phyloP scores from a whole-genome alignment of 2,113 vertebrate genomes.

The Phodopus roborovskii region DNA sequence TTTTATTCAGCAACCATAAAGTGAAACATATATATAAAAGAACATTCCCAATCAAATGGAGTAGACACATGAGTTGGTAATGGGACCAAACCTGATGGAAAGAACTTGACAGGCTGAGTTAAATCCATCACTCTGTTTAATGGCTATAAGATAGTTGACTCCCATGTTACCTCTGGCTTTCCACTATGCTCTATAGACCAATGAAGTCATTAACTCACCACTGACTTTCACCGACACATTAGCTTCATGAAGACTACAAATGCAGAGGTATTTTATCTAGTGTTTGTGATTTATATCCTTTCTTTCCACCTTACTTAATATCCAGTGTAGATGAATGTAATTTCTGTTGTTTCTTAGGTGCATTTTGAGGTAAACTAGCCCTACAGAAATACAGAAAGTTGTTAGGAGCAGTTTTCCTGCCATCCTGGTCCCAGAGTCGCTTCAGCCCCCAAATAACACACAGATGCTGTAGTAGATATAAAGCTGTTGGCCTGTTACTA shows the following conservation, averaged over 20 bases:
- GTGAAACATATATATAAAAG: too few relatives aligned
- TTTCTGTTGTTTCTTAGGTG: neutral
- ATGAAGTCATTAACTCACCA: neutral
- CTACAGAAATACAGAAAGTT: neutral
- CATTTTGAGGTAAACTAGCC: neutral
- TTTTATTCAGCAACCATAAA: too few relatives aligned
- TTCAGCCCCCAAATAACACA: too few relatives aligned
- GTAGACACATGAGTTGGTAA: neutral
- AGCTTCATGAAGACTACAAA: neutral
- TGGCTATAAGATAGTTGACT: neutral
- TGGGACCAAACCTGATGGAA: neutral
- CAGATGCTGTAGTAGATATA: too few relatives aligned
- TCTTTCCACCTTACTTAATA: neutral
- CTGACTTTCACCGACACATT: neutral
- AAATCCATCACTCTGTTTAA: neutral
- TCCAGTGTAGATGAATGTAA: too few relatives aligned
- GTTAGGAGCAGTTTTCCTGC: too few relatives aligned
- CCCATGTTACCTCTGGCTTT: neutral
- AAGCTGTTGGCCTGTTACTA: too few relatives aligned
- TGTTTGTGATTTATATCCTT: neutral
- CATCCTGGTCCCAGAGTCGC: too few relatives aligned
- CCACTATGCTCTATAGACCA: neutral
- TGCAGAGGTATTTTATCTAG: neutral
- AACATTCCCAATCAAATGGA: neutral
- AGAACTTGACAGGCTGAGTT: neutral